Percentiles rank a stretch among this genome's conserved stretches.
Conservation (phyloP, 2,888 invertebrate species). For the Campaea margaritaria region DNA sequence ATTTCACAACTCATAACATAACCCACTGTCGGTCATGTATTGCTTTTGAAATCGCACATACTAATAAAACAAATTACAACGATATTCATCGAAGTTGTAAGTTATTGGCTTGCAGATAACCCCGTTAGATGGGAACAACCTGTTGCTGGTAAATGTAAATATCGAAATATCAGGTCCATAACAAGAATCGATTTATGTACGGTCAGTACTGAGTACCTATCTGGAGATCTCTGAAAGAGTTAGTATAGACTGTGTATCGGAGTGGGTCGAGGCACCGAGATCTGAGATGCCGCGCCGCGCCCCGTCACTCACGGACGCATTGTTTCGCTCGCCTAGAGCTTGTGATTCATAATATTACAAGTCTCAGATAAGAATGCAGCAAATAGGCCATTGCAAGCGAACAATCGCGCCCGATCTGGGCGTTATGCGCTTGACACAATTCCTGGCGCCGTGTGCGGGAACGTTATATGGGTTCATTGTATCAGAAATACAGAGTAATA, state of each 20-base stretch:
- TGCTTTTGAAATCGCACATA: slow-evolving; percentile 43
- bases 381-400: slow-evolving; percentile 78
- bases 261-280: slow-evolving; percentile 64
- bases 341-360: slow-evolving; percentile 78
- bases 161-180: slow-evolving; percentile 73
- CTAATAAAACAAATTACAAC: slow-evolving; percentile 54
- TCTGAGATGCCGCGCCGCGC: slow-evolving; percentile 75
- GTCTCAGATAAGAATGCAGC: slow-evolving; percentile 77
- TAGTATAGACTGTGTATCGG: slow-evolving; percentile 51
- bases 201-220: slow-evolving; percentile 74
- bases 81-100: slow-evolving; percentile 55
- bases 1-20: slow-evolving; percentile 41
- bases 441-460: slow-evolving; percentile 59
- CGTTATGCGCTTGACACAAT: slow-evolving; percentile 74
- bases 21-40: slow-evolving; percentile 39
- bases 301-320: slow-evolving; percentile 77
- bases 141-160: slow-evolving; percentile 70
- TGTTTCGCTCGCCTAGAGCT: slow-evolving; percentile 71
- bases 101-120: slow-evolving; percentile 62
- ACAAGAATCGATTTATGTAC: slow-evolving; percentile 77
- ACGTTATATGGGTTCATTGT: slow-evolving; percentile 57
- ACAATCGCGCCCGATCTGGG: slow-evolving; percentile 62
- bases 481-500: slow-evolving; percentile 41
- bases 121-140: slow-evolving; percentile 76
- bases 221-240: slow-evolving; percentile 58